These are phyloP conservation scores for Aporophyla nigra DNA, from an alignment of 2,888 invertebrate genomes.

Conservation along the genomic window DNA sequence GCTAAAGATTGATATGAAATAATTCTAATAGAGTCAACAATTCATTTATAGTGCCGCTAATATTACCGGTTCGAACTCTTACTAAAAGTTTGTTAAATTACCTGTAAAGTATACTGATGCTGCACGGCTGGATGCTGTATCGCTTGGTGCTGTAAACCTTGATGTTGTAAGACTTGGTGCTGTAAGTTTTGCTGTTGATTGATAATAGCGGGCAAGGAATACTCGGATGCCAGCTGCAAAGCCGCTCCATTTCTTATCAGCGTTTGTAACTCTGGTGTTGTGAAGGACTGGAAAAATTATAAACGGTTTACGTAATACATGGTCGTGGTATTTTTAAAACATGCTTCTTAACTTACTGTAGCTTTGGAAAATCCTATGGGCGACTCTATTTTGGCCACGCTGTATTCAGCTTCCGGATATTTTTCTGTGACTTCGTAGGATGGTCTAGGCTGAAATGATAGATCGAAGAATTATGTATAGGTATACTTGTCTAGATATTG, in stretches of 20 bases:
- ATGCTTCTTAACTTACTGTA: constrained; percentile 73
- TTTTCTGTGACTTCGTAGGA: constrained; percentile 87
- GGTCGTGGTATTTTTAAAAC: background rate
- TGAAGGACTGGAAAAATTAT: constrained; percentile 54
- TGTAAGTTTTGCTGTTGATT: constrained; percentile 83
- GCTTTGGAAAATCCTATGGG: constrained; percentile 86
- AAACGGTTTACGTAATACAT: background rate
- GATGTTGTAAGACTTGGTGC: constrained; percentile 72
- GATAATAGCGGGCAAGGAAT: constrained; percentile 84
- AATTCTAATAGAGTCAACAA: background rate
- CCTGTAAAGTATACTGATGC: constrained; percentile 79
- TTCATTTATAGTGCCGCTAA: background rate
- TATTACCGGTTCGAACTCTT: background rate
- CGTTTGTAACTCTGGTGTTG: constrained; percentile 84
- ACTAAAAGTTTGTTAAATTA: constrained; percentile 40
- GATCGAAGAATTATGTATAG: background rate
- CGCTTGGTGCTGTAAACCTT: constrained; percentile 79
- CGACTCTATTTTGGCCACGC: constrained; percentile 79
- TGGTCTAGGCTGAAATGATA: constrained; percentile 75
- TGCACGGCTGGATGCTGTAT: constrained; percentile 78
- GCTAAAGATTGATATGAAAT: background rate
- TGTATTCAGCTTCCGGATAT: constrained; percentile 77
- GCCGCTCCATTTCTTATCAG: constrained; percentile 84
- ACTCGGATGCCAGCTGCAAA: constrained; percentile 85
- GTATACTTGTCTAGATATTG: background rate